Evolutionary conservation across 2,797 vertebrate genomes (phyloP), one percentile per base, ranked within the genome.

Genomic region (Ataeniobius toweri): DNA sequence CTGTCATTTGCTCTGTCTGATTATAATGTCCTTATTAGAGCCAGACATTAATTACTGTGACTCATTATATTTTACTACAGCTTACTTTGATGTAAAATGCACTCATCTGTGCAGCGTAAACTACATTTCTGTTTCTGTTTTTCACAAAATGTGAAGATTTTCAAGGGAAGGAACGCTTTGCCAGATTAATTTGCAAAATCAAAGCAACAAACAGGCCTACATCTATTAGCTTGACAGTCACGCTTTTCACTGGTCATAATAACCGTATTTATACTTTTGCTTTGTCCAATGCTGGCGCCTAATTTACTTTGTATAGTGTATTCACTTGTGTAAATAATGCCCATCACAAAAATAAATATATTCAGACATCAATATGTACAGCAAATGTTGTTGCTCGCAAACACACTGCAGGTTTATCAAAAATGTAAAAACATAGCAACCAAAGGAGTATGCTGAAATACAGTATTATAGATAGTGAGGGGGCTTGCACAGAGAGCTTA

Each of bases 401-500:
- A 58, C 55, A 24, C 24, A 8, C 55, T 24, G 6, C n/a, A 58
- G 12, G 55, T 58, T 13, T 8, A n/a, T 24, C 55, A 10, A 58
- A 58, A n/a, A 9, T 1, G 9, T 20, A 5, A 58, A n/a, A n/a
- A 58, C 56, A 58, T n/a, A 53, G 48, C n/a, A 28, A 26, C n/a
- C n/a, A 59, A 59, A 59, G 10, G 12, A 59, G n/a, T 26, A 26
- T 59, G 14, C n/a, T 26, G n/a, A 26, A 59, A 26, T 12, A 41
- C 63, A 41, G 71, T 39, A 61, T 16, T 31, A 48, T 28, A n/a
- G 4, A 36, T 36, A 36, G 53, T 71, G 71, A 71, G 24, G 26
- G 68, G 24, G 51, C 36, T 73, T 41, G 56, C 7, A 39, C n/a
- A 74, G 67, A 79, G 75, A 75, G 10, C 50, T n/a, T 41, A 77